Percentiles rank a stretch among this genome's conserved stretches.
Conservation (phyloP, 2,113 vertebrate species). For the Myocastor coypus region DNA sequence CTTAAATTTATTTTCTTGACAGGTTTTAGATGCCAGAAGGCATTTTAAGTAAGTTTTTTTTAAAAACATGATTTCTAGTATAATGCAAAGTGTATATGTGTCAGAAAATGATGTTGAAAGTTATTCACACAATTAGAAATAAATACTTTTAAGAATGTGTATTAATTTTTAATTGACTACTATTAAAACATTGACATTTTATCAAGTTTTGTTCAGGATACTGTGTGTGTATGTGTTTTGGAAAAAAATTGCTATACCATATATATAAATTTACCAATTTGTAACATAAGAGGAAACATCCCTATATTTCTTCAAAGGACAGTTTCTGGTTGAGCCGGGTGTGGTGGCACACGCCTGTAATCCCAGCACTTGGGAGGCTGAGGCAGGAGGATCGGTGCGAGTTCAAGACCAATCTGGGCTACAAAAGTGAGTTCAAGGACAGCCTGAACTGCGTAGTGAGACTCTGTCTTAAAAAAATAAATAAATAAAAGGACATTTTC, state of each 20-base stretch:
- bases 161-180: neutral
- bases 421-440: too few relatives aligned
- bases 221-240: neutral
- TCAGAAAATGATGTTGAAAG: constrained; percentile 32
- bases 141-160: neutral
- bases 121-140: constrained; percentile 16
- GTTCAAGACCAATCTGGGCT: too few relatives aligned
- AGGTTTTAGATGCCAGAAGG: neutral
- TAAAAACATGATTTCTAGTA: neutral
- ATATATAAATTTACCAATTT: neutral
- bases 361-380: too few relatives aligned
- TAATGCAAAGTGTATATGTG: neutral
- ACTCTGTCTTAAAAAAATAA: too few relatives aligned
- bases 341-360: too few relatives aligned
- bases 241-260: neutral
- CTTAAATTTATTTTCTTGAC: neutral
- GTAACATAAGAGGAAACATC: neutral
- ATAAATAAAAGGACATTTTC: neutral
- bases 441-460: too few relatives aligned
- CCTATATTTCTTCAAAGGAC: neutral
- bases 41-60: neutral
- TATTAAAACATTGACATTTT: neutral
- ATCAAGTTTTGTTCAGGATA: neutral
- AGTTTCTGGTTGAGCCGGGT: too few relatives aligned
- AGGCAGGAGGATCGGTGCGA: too few relatives aligned